Evolutionary conservation across 2,113 vertebrate genomes (phyloP).

Genomic region (Salvelinus sp.): DNA sequence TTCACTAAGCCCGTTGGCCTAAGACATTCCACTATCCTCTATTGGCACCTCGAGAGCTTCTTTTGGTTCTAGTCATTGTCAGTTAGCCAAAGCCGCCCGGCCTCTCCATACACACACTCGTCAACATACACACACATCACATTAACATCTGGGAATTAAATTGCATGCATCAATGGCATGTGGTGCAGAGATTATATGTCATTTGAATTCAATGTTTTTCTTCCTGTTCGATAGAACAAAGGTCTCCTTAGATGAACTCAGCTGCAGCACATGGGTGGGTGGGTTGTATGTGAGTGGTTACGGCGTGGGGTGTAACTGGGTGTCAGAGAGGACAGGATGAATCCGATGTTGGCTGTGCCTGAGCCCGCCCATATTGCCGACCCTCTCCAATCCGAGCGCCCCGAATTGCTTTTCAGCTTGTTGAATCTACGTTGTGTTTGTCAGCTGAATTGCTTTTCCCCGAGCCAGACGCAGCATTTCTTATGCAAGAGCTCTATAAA

Average conservation of each 20-base stretch:
- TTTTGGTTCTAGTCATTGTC: constrained; percentile 35
- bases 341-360: constrained; percentile 18
- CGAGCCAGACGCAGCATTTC: constrained; percentile 49
- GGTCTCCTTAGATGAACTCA: constrained; percentile 47
- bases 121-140: constrained; percentile 37
- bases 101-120: constrained; percentile 25
- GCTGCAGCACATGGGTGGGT: no score
- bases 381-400: constrained; percentile 39
- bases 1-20: constrained; percentile 31
- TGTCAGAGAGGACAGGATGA: no score
- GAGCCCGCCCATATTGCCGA: no score
- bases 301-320: no score
- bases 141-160: constrained; percentile 70
- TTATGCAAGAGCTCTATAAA: constrained; percentile 60
- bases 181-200: constrained; percentile 54
- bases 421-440: constrained; percentile 32
- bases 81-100: constrained; percentile 32
- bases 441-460: constrained; percentile 56
- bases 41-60: constrained; percentile 42
- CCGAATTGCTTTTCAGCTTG: constrained; percentile 48
- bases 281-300: constrained; percentile 25
- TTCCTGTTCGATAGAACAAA: constrained; percentile 33
- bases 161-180: constrained; percentile 52
- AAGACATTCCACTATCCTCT: constrained; percentile 14
- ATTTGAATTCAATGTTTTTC: constrained; percentile 37